Base-by-base conservation (phyloP, 2,888 invertebrate species). In the Eugnorisma glareosa region DNA sequence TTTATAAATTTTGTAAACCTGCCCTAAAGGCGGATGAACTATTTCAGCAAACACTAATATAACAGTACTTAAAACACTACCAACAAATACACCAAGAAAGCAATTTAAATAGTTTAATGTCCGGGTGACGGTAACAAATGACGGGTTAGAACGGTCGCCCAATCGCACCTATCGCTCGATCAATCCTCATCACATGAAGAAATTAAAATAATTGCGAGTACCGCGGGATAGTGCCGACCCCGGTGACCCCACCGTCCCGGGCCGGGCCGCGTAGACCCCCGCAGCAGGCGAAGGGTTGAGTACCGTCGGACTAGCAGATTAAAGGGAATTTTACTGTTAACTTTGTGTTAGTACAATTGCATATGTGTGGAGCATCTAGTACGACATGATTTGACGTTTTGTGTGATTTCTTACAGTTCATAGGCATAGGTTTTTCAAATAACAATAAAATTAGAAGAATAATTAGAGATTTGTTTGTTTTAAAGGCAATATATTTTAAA, bases 201-300 rank as follows among this genome's bases (percentile, higher is more conserved):
- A 96, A 95, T 96, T 96, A 96, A 95, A 96, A 96, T 96, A 95
- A 96, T 96, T 95, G 95, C 95, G 89, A 90, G 86, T 92, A 86
- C 90, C 90, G 88, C 91, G 91, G 92, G 92, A 93, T 93, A 94
- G 93, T 94, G 93, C 88, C 89, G 90, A 59, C 43, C 54, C 54
- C 57, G 43, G 67, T 51, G 75, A 74, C 35, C 79, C 79, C 57
- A 28, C 31, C 57, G 74, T 24, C 79, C 63, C 79, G 64, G 64
- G 54, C 54, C 79, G 73, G 63, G 90, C 89, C 91, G 86, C 89
- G 86, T 86, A 86, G 82, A 86, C 85, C 88, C 88, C 84, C 82
- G 71, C 83, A 78, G 57, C 78, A 67, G 66, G 77, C 83, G 87
- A 93, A 93, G 94, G 94, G 94, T 93, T 93, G 70, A 82, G 92